Percentiles rank a stretch among this genome's conserved stretches.
These are phyloP conservation scores for Ephydatia muelleri DNA, from an alignment of 37 sponge, comb jelly and placozoan species.

Conservation along the genomic window DNA sequence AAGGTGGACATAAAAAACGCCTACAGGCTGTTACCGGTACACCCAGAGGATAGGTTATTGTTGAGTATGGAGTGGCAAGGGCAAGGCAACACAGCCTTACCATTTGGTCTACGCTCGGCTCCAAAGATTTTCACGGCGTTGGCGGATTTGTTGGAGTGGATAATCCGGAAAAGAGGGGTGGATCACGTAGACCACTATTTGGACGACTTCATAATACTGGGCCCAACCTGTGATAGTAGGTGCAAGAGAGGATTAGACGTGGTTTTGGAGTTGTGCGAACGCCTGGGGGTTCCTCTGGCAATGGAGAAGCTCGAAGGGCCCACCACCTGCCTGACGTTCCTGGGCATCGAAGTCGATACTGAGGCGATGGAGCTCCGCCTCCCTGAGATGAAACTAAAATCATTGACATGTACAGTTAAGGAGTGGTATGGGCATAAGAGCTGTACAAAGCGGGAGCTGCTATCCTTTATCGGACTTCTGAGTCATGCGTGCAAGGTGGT, in stretches of 20 bases:
- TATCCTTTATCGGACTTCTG: slow-evolving; percentile 27
- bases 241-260: background rate
- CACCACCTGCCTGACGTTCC: slow-evolving; percentile 19
- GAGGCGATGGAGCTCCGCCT: slow-evolving; percentile 5
- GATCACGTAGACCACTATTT: slow-evolving; percentile 15
- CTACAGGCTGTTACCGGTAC: slow-evolving; percentile 3
- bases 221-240: background rate
- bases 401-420: background rate
- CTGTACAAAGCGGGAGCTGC: slow-evolving; percentile 14
- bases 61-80: slow-evolving; percentile 10
- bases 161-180: slow-evolving; percentile 6
- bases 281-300: slow-evolving; percentile 24
- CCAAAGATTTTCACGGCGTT: slow-evolving; percentile 35
- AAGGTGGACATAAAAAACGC: slow-evolving; percentile 18
- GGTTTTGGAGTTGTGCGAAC: background rate
- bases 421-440: slow-evolving; percentile 2
- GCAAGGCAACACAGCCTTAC: background rate
- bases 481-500: slow-evolving; percentile 43
- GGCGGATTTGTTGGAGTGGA: slow-evolving; percentile 30
- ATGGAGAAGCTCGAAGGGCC: slow-evolving; percentile 23
- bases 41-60: slow-evolving; percentile 3
- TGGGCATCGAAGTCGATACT: slow-evolving; percentile 29
- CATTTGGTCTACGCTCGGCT: slow-evolving; percentile 38
- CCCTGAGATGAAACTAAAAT: slow-evolving; percentile 14
- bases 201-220: slow-evolving; percentile 23